Evolutionary conservation across 1,140 invertebrate species (phyloP), one percentile per base, ranked within the genome.

Genomic region (Drosophila mojavensis): DNA sequence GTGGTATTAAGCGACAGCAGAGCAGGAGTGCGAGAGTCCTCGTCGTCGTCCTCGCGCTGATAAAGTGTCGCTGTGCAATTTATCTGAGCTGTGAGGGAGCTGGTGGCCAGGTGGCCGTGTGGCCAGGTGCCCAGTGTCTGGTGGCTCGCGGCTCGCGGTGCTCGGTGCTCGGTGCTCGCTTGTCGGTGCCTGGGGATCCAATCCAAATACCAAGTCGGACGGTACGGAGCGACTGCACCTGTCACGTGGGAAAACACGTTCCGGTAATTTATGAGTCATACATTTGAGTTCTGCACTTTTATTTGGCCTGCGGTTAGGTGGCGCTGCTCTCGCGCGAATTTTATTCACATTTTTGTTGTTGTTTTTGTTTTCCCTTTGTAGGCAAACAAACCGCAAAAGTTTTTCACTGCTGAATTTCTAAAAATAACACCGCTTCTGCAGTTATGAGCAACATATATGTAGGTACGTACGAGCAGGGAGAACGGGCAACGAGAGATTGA

Each of bases 211-310:
- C 51, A 47, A 69, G 43, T 63, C 20, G 54, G 15, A 48, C 36
- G 33, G 33, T 9, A 43, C 33, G 36, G 1, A 11, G 43, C 45
- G 7, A 53, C 39, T 82, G 73, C 84, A 88, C 72, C 73, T 88
- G 83, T 72, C 83, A 74, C 73, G 26, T 47, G 82, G 82, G 79
- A 88, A 69, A 88, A 72, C 79, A 67, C 75, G 71, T 75, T 58
- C 59, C 53, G 60, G 79, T 76, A 88, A 88, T 88, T 88, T 89
- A 88, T 88, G 83, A 88, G 65, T 88, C 84, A 89, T 88, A 70
- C 81, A 59, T 61, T 79, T 75, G 53, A 68, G 47, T 58, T 85
- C 53, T 69, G 58, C 77, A 66, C 58, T 70, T 70, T 79, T 60
- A 59, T 79, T 72, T 74, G 30, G 24, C 26, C 64, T 58, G 24